Base-by-base conservation (phyloP, 2,113 vertebrate species). In the Terrapene triunguis region DNA sequence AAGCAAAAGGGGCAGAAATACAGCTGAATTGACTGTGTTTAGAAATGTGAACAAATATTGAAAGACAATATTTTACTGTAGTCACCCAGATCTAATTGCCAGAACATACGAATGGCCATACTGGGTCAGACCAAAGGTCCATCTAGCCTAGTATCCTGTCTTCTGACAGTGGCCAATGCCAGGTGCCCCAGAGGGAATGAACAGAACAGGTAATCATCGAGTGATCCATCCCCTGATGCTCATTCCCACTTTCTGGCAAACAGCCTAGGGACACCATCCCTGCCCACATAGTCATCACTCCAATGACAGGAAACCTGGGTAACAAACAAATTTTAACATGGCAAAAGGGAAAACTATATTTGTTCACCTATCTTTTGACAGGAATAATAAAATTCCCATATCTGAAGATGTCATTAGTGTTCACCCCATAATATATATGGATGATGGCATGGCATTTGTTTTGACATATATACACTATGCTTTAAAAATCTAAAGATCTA, bases 271-370 rank as follows among this genome's bases (percentile, higher is more conserved):
- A 59, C 57, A 59, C 25, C 57, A 59, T 29, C 57, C 25, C 57
- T 12, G 4, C 25, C 57, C 25, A 32, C 84, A 44, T 94, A 93
- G 74, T 8, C 91, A 95, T 19, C 51, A 86, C 94, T 95, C 87
- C 80, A 95, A 78, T 95, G 87, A 95, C 94, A 95, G 87, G 55
- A 96, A 93, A 86, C 9, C 2, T 80, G 10, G 10, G 22, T 65
- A 35, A 62, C 38, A 88, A 95, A 94, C 44, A 65, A 25, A 95
- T 96, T 88, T 91, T 90, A 94, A 88, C 10, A 74, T 38, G 10
- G 53, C 72, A 80, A 96, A 94, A 62, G 10, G 92, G 80, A 6
- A 93, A 95, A 80, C 10, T 82, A 21, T 78, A 93, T 87, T 91
- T 90, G 87, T 44, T 93, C 81, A 80, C n/a, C 92, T 53, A 87